phyloP scores from a whole-genome alignment of 2,797 vertebrate genomes.

The Eulemur rubriventer region DNA sequence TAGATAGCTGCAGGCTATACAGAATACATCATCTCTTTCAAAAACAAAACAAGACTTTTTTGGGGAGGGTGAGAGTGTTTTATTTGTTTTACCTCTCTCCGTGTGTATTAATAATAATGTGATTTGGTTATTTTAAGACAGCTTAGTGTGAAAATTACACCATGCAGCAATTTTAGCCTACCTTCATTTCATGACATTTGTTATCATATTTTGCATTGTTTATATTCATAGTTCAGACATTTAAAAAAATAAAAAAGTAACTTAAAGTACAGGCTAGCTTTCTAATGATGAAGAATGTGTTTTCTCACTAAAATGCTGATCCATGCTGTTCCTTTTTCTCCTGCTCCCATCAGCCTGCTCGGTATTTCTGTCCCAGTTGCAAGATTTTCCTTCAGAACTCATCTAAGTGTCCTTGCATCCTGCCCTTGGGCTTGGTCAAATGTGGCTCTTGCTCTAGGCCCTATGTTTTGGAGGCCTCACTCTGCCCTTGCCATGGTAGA shows the following conservation, averaged over 20 bases:
- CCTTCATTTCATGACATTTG: neutral
- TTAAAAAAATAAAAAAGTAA: neutral
- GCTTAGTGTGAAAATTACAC: constrained; percentile 29
- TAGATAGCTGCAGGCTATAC: neutral
- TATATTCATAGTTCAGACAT: neutral
- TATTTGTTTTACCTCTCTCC: neutral
- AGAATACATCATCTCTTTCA: constrained; percentile 33
- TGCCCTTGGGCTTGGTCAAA: neutral
- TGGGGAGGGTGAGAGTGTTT: neutral
- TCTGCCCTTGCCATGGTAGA: neutral
- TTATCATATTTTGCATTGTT: constrained; percentile 28
- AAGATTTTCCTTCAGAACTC: neutral
- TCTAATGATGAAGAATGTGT: neutral
- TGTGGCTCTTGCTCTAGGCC: neutral
- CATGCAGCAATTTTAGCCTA: neutral
- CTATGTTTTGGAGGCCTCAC: neutral
- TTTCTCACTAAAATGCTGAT: neutral
- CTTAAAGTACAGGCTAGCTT: neutral
- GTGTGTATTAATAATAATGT: neutral
- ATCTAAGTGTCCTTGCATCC: neutral
- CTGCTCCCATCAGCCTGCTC: neutral
- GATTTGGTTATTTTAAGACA: constrained; percentile 49
- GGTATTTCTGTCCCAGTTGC: neutral
- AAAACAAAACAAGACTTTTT: constrained; percentile 13
- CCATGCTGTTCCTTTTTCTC: neutral